phyloP scores from a whole-genome alignment of 2,113 vertebrate genomes.

The Asarcornis scutulata region DNA sequence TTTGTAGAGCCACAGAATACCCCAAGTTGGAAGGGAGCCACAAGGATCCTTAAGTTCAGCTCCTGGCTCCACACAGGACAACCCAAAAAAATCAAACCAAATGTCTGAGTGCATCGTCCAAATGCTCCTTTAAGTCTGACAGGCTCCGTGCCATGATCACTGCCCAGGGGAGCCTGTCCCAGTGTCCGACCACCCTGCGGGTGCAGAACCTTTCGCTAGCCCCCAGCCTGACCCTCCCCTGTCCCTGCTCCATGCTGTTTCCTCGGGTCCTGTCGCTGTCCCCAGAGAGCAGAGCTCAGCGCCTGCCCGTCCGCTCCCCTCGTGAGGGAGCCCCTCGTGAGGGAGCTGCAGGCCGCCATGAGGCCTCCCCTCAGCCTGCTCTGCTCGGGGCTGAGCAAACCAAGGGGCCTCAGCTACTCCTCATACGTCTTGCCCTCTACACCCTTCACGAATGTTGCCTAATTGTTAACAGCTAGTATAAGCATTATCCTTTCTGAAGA shows the following conservation, averaged over 20 bases:
- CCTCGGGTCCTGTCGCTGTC: neutral
- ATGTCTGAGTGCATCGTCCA: neutral
- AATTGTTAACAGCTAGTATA: neutral
- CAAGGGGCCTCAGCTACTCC: neutral
- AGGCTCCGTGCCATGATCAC: neutral
- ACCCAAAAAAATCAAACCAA: neutral
- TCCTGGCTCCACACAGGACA: neutral
- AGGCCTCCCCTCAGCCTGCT: neutral
- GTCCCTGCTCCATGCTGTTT: neutral
- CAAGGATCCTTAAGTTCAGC: neutral
- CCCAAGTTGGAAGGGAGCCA: neutral
- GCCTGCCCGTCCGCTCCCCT: neutral
- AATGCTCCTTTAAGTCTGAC: neutral
- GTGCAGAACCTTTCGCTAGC: neutral
- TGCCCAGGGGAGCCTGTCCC: neutral
- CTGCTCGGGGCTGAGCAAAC: neutral
- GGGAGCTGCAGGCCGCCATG: neutral
- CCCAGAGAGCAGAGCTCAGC: neutral
- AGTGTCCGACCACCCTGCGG: neutral
- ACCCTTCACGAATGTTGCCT: neutral
- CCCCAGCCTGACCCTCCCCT: neutral
- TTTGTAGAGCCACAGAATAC: neutral
- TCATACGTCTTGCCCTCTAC: neutral
- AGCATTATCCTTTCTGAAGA: neutral
- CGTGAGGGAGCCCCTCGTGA: neutral